A percentile compares a stretch with the other conserved stretches of the same genome.
Conservation (phyloP, 37 sponge, comb jelly and placozoan genomes). For the Cladorhizidae sp. region DNA sequence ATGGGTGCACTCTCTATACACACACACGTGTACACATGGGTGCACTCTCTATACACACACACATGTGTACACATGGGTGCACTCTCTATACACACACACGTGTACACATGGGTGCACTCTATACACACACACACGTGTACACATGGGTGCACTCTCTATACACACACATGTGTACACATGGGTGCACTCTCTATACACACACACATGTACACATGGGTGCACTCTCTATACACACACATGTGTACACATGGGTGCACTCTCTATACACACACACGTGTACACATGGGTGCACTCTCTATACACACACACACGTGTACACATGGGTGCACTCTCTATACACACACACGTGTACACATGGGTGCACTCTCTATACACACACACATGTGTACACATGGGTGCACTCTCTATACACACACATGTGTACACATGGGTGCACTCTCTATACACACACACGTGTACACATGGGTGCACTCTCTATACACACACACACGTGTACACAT, state of each 20-base stretch:
- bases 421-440: neutral
- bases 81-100: neutral
- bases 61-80: neutral
- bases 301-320: neutral
- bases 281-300: neutral
- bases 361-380: neutral
- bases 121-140: neutral
- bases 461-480: neutral
- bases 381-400: neutral
- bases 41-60: neutral
- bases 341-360: neutral
- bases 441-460: neutral
- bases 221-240: neutral
- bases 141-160: slow-evolving; percentile 6
- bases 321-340: neutral
- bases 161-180: neutral
- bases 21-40: neutral
- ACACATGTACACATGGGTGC: neutral
- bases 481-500: neutral
- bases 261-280: neutral
- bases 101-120: neutral
- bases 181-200: neutral
- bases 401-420: neutral
- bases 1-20: neutral
- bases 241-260: neutral